Evolutionary conservation across 2,888 invertebrate species (phyloP).

Genomic region (Gari tellinella): DNA sequence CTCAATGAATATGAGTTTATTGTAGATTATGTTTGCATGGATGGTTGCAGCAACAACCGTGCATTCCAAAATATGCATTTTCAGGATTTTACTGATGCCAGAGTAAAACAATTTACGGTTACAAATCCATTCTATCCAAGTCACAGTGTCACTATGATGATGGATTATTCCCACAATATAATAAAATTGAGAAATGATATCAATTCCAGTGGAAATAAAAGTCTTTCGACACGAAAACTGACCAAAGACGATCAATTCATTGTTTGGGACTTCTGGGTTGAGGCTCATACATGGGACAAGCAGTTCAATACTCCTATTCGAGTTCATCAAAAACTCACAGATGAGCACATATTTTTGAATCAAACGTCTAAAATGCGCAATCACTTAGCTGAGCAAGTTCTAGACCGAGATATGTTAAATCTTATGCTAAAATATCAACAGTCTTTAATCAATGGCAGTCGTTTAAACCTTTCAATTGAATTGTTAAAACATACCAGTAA

Average conservation of each 20-base stretch:
- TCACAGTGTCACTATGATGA: slow-evolving; percentile 20
- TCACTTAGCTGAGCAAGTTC: too few relatives aligned
- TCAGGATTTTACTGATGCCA: slow-evolving; percentile 12
- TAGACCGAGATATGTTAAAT: too few relatives aligned
- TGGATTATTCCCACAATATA: slow-evolving; percentile 40
- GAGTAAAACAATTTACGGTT: slow-evolving; percentile 11
- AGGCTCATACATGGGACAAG: slow-evolving; percentile 32
- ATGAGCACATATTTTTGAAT: slow-evolving; percentile 36
- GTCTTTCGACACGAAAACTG: slow-evolving; percentile 15
- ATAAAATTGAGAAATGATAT: slow-evolving; percentile 38
- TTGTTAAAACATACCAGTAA: slow-evolving; percentile 24
- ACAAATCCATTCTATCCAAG: slow-evolving; percentile 7
- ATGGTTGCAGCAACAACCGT: slow-evolving; percentile 29
- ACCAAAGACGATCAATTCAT: slow-evolving; percentile 2
- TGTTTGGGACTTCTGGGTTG: too few relatives aligned
- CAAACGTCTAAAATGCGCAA: slow-evolving; percentile 19
- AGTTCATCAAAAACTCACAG: too few relatives aligned
- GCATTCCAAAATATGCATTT: slow-evolving; percentile 34
- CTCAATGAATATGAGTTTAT: slow-evolving; percentile 20
- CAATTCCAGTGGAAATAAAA: slow-evolving; percentile 21
- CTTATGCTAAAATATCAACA: too few relatives aligned
- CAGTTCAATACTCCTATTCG: slow-evolving; percentile 20
- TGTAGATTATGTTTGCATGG: slow-evolving; percentile 29
- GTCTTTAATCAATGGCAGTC: too few relatives aligned
- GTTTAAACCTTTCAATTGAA: slow-evolving; percentile 19